Base-by-base conservation (phyloP, 2,113 vertebrate species). In the Leptosomus discolor region DNA sequence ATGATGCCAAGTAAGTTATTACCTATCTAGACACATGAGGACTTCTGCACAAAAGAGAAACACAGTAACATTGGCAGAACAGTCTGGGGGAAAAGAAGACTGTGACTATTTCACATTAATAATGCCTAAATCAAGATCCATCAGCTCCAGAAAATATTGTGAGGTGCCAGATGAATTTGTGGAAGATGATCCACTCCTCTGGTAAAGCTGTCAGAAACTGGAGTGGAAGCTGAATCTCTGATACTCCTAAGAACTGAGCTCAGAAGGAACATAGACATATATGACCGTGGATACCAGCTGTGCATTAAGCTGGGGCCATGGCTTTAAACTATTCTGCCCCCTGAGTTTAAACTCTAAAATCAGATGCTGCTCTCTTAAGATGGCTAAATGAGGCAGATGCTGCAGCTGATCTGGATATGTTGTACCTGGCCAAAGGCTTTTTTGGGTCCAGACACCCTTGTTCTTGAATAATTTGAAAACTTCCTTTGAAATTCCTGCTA, bases 391-490 rank as follows among this genome's bases (percentile, higher is more conserved):
- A 83, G 57, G 56, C 41, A 58, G 85, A 11, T 91, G 41, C 69
- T 67, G 69, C 54, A 74, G 30, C 58, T 91, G 45, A 7, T 87
- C 69, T 85, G 43, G 16, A 9, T 39, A 4, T 41, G 37, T 61
- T 69, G 36, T 73, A 57, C 67, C n/a, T 48, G 75, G 26, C 36
- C 67, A 58, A 65, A 57, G 41, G 63, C 48, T 76, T 60, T 16
- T 2, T 0, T 45, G 27, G 32, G 60, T 73, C 54, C 75, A 76
- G 39, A 16, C 34, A 41, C 41, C 2, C 10, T 79, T 0, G 0
- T 39, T 63, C 36, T 11, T 80, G 20, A 27, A 67, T 88, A 18
- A n/a, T 57, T 48, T 69, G 50, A 57, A 76, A 88, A 65, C 37
- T 83, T 70, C 14, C 60, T 63, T 83, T 80, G 45, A 69, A 86